These are phyloP conservation scores for Drosophila sucinea DNA, from an alignment of 1,140 invertebrate genomes.

Conservation along the genomic window DNA sequence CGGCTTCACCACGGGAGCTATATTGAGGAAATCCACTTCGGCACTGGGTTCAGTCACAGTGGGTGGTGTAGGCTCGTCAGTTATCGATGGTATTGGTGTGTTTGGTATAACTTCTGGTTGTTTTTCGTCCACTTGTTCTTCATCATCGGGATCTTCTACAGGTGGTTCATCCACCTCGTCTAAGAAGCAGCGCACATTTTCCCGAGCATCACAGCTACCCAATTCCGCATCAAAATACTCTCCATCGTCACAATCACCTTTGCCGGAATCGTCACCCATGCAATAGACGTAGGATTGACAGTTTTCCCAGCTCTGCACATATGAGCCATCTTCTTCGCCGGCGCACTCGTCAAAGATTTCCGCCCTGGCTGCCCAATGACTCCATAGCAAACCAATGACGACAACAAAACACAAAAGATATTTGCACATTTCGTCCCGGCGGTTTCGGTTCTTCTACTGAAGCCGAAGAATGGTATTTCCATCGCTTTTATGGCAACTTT, in stretches of 20 bases:
- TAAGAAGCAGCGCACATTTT: constrained; percentile 68
- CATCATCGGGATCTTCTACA: constrained; percentile 22
- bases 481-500: constrained; percentile 52
- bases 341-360: constrained; percentile 67
- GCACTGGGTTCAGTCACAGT: constrained; percentile 22
- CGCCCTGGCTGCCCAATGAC: constrained; percentile 7
- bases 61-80: constrained; percentile 37
- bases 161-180: constrained; percentile 63
- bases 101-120: neutral
- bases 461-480: neutral
- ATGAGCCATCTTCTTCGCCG: constrained; percentile 41
- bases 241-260: constrained; percentile 64
- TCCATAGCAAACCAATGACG: constrained; percentile 28
- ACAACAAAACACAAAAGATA: constrained; percentile 31
- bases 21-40: constrained; percentile 49
- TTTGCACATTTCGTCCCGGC: constrained; percentile 51
- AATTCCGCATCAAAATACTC: constrained; percentile 66
- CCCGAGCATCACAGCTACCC: constrained; percentile 55
- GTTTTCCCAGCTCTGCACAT: constrained; percentile 63
- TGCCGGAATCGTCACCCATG: constrained; percentile 61
- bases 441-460: constrained; percentile 52
- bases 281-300: constrained; percentile 75
- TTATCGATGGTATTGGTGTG: constrained; percentile 13
- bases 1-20: constrained; percentile 61
- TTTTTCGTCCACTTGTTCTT: constrained; percentile 25